Conservation (phyloP, 2,888 invertebrate genomes). For the Cheilosia pagana region DNA sequence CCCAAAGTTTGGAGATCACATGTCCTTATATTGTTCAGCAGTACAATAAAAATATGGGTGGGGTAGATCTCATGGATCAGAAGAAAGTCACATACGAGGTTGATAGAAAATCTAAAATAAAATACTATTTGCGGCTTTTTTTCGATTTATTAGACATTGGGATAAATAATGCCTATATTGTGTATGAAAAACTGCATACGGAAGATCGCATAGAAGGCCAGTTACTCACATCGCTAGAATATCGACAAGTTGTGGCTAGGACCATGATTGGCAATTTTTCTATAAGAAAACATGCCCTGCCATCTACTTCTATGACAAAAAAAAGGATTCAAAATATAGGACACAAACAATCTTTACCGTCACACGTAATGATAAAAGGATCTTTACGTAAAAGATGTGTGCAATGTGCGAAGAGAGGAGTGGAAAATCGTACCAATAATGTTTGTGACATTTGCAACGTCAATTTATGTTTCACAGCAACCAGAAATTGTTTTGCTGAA, state of each 20-base stretch:
- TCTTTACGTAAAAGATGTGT: background rate
- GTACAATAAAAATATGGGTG: conserved; percentile 31
- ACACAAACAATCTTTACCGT: conserved; percentile 15
- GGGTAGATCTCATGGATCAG: conserved; percentile 51
- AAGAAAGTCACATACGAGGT: conserved; percentile 51
- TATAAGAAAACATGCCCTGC: conserved; percentile 13
- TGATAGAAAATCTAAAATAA: conserved; percentile 50
- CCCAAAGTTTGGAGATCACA: background rate
- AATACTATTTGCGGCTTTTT: conserved; percentile 46
- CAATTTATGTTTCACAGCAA: conserved; percentile 41
- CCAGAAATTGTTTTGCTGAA: conserved; percentile 38
- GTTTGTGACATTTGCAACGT: conserved; percentile 41
- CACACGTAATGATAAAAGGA: conserved; percentile 17
- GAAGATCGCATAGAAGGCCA: conserved; percentile 3
- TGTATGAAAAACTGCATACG: conserved; percentile 16
- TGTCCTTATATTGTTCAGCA: background rate
- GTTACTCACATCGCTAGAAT: conserved; percentile 29
- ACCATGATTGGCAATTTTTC: conserved; percentile 13
- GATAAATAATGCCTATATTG: conserved; percentile 23
- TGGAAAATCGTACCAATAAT: conserved; percentile 41
- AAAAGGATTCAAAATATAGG: background rate
- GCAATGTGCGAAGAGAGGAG: conserved; percentile 1
- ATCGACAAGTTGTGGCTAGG: conserved; percentile 27
- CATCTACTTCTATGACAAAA: conserved; percentile 24
- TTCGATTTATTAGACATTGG: conserved; percentile 42